Base-by-base conservation (phyloP, 2,797 vertebrate genomes). In the Sebastes trivittatus region DNA sequence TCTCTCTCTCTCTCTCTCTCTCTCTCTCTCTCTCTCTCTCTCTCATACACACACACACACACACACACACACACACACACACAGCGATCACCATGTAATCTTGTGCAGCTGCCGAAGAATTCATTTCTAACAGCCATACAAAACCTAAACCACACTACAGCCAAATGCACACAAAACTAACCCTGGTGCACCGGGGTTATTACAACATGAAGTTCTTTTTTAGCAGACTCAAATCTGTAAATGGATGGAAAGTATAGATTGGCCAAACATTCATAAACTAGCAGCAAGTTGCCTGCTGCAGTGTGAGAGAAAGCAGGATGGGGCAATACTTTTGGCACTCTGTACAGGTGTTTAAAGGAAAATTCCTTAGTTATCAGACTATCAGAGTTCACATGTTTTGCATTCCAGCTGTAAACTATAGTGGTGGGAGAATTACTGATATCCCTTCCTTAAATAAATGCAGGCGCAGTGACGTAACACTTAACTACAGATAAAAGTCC, bases 101-200 rank as follows among this genome's bases (percentile, higher is more conserved):
- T 89, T 89, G 75, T 83, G 62, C 70, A 55, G 61, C 76, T 77
- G 83, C 88, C 84, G 92, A 93, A 86, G 85, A 90, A 91, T 93
- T 91, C 65, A 85, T 91, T 87, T 91, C 60, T 82, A 71, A 82
- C 81, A 60, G 87, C 42, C 62, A 72, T 30, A 71, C 27, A 87
- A 92, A 87, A 80, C 86, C 77, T 34, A 79, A 77, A n/a, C 63
- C 34, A 27, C 68, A 27, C 68, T 72, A 32, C 63, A 25, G 80
- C 59, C 83, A 84, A 91, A 88, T 75, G 69, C 69, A 23, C 46
- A 65, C 34, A 78, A 34, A 85, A 82, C 77, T 67, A 75, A 84
- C 52, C 54, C 13, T n/a, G 22, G 4, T 16, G 58, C 18, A 42
- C 42, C n/a, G 62, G 49, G 75, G 65, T 34, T 67, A 63, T 63